Evolutionary conservation across 2,888 invertebrate species (phyloP), one percentile per base, ranked within the genome.

Genomic region (Troglohyphantes excavatus): DNA sequence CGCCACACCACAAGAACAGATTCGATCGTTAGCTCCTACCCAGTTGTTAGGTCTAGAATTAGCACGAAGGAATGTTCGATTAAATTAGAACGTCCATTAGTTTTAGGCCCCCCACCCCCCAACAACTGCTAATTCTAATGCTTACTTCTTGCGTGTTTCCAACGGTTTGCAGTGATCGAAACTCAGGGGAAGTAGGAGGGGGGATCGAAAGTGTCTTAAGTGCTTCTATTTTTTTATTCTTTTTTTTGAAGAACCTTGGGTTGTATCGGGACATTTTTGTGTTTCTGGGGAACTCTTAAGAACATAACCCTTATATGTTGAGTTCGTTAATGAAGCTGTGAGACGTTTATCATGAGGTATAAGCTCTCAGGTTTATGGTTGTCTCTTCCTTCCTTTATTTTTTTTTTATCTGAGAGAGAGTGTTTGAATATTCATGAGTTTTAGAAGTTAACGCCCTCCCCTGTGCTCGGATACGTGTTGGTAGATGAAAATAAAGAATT

Each of bases 61-160:
- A 85, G 85, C 85, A 85, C 76, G 63, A 29, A 27, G 85, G 63
- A 76, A 85, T 78, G 78, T 76, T 76, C 85, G 76, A 85, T 85
- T 85, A 76, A 85, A 85, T 85, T 85, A 85, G 76, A 68, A 68
- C 85, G n/a, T 68, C 85, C 85, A 76, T 83, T 83, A 83, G 73
- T 83, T 83, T 83, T 65, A 39, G 70, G 63, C 26, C 13, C 33
- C 53, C 19, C 61, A 27, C 63, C 78, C 43, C 33, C 61, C 19
- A 11, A 39, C 39, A 13, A n/a, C 27, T 67, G 63, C 26, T 78
- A 65, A 61, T 59, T 43, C 79, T 53, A 68, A 68, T n/a, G 33
- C 68, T 70, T 46, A 67, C 53, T 82, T 39, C 82, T 61, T 82
- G 79, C 79, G 67, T 68, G 67, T 67, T 59, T 27, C 27, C 11